A percentile compares a stretch with the other conserved stretches of the same genome.
Conservation (phyloP, 1,140 invertebrate genomes). For the Phenacoccus solenopsis region DNA sequence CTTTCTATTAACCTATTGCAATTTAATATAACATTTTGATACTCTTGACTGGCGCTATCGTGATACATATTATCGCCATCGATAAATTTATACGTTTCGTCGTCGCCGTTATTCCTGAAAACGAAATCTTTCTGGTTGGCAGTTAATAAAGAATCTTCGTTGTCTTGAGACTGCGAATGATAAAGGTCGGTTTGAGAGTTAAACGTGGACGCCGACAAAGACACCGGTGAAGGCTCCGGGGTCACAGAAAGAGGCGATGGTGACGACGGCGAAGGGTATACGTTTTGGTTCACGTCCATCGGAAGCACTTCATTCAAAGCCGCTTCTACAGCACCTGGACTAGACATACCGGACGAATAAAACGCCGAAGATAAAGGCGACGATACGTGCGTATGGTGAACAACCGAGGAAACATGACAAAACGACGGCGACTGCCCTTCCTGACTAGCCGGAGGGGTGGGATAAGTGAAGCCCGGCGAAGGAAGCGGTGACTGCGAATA, state of each 20-base stretch:
- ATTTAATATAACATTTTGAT: not conserved
- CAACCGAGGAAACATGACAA: slow-evolving; percentile 32
- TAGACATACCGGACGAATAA: slow-evolving; percentile 73
- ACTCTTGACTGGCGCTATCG: not conserved
- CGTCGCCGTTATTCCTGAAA: not conserved
- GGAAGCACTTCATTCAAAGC: slow-evolving; percentile 65
- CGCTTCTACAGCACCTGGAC: slow-evolving; percentile 68
- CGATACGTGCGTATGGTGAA: slow-evolving; percentile 39
- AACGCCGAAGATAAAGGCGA: slow-evolving; percentile 64
- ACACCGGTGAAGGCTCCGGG: slow-evolving; percentile 44
- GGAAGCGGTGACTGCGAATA: slow-evolving; percentile 44
- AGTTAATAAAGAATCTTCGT: not conserved
- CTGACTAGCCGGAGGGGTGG: slow-evolving; percentile 68
- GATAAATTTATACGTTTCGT: not conserved
- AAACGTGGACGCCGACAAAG: slow-evolving; percentile 36
- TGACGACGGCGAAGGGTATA: slow-evolving; percentile 49
- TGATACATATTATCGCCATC: not conserved
- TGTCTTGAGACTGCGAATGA: not conserved
- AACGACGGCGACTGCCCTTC: slow-evolving; percentile 54
- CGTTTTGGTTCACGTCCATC: slow-evolving; percentile 44
- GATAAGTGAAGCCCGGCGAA: slow-evolving; percentile 64
- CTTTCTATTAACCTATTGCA: not conserved
- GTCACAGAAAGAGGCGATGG: slow-evolving; percentile 44
- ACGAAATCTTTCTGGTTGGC: not conserved
- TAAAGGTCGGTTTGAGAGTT: not conserved